Base-by-base conservation (phyloP, 2,797 vertebrate species). In the Sternotherus odoratus region DNA sequence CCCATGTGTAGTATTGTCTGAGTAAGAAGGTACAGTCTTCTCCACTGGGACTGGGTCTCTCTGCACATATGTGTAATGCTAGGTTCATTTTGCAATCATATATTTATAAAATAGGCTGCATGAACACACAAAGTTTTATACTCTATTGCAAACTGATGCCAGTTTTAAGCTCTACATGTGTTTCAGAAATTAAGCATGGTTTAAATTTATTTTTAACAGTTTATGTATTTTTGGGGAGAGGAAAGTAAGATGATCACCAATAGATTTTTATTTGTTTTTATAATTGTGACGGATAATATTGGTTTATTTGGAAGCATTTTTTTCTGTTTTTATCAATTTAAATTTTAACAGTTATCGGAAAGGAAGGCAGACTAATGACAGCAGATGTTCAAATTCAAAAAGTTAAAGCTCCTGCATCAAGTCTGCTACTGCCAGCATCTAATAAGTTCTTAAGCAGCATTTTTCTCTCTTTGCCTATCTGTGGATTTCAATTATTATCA, bases 91-190 rank as follows among this genome's bases (percentile, higher is more conserved):
- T 85, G 81, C 60, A 48, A 0, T 79, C 10, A 19, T 26, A 66
- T 17, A 9, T 77, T 88, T 15, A 8, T 11, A 43, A 51, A 2
- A 1, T 85, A 79, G 85, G 23, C n/a, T 90, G 53, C n/a, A 12
- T 36, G 50, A 79, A 49, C 49, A 66, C 7, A 48, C 33, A 63
- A 82, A 69, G 1, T 6, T 69, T 78, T 66, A 85, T 81, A 48
- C 16, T 87, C 28, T 16, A 8, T 33, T 16, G 57, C 12, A 60
- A 69, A 23, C 8, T 88, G 15, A 2, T 4, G 2, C 5, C 60
- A n/a, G 92, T 60, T 33, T 60, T 60, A 96, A 79, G 77, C 39
- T 87, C 88, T 82, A 83, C 72, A 46, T 75, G 69, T 91, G 12
- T 19, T 89, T 81, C 87, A 48, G 30, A 89, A 94, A 80, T 48